Evolutionary conservation across 2,797 vertebrate species (phyloP).

Genomic region (Glyptemys insculpta): DNA sequence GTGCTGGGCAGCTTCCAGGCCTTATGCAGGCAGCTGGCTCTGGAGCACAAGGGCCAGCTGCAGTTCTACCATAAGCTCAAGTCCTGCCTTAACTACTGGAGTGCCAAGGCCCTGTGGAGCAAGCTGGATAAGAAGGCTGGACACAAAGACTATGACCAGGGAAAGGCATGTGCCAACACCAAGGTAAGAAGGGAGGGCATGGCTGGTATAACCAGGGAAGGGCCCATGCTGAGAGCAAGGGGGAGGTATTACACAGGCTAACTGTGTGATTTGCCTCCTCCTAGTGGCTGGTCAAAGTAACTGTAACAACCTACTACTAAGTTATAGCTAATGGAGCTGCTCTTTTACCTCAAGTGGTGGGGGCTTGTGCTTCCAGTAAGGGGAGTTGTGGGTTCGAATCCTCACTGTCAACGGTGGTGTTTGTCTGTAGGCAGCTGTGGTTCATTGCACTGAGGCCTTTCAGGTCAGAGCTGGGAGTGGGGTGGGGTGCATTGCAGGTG

Average conservation of each 20-base stretch:
- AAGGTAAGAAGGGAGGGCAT: constrained; percentile 82
- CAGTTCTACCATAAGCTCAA: constrained; percentile 88
- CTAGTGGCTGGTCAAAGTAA: neutral
- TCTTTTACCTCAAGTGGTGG: neutral
- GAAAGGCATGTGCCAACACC: constrained; percentile 86
- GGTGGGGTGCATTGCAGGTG: neutral
- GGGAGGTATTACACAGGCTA: neutral
- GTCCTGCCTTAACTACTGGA: constrained; percentile 94
- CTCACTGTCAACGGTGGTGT: neutral
- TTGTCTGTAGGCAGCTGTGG: neutral
- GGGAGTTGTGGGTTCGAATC: neutral
- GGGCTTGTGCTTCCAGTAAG: neutral
- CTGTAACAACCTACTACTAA: neutral
- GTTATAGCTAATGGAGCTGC: neutral
- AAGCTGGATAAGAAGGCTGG: constrained; percentile 92
- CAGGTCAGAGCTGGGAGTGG: neutral
- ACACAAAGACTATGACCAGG: constrained; percentile 89
- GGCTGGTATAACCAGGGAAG: neutral
- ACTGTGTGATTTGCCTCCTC: neutral
- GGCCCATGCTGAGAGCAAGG: neutral
- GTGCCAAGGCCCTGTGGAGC: constrained; percentile 92
- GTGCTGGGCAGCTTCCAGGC: constrained; percentile 85
- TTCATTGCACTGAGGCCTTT: neutral
- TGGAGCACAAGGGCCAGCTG: constrained; percentile 83
- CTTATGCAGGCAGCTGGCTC: constrained; percentile 85